phyloP scores from a whole-genome alignment of 1,140 invertebrate species.

The Dreissena polymorpha region DNA sequence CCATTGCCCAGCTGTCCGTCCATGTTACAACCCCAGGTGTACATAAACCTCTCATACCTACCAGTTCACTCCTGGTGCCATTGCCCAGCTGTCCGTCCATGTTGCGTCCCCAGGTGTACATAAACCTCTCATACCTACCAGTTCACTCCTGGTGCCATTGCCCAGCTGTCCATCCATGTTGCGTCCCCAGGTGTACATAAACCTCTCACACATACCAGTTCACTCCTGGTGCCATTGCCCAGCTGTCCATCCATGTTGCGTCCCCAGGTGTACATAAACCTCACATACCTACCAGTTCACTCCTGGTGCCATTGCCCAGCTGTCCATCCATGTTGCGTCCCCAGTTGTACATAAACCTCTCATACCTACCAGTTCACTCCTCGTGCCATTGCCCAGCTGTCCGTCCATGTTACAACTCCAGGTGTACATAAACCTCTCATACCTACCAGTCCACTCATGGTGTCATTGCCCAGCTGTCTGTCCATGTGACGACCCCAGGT shows the following conservation, averaged over 20 bases:
- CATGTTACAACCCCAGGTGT: neutral
- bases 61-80: neutral
- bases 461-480: neutral
- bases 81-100: neutral
- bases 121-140: neutral
- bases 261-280: slow-evolving; percentile 88
- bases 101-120: neutral
- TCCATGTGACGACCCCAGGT: neutral
- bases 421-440: neutral
- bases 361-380: neutral
- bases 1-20: neutral
- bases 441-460: neutral
- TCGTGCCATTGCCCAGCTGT: neutral
- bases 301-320: neutral
- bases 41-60: neutral
- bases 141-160: neutral
- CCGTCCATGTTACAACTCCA: neutral
- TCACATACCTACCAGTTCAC: neutral
- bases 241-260: slow-evolving; percentile 87
- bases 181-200: neutral
- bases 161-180: neutral
- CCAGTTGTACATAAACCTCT: too few species aligned
- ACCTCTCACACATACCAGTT: slow-evolving; percentile 70
- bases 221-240: slow-evolving; percentile 83
- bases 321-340: neutral